Percentiles rank a stretch among this genome's conserved stretches.
Conservation (phyloP, 2,888 invertebrate genomes). For the Ctena decussata region DNA sequence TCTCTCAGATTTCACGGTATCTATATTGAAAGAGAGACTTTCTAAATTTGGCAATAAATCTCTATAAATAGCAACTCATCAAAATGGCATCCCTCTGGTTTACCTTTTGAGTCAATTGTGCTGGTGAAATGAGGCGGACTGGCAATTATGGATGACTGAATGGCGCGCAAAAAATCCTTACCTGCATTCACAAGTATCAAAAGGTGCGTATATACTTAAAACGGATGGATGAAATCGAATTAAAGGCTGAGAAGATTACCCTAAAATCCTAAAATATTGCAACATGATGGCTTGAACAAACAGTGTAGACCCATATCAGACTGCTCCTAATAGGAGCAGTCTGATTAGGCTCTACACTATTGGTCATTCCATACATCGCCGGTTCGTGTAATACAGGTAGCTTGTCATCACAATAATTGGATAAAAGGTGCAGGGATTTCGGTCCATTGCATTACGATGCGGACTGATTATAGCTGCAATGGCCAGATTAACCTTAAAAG, state of each 20-base stretch:
- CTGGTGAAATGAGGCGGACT: not conserved
- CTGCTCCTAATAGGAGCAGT: too few species aligned
- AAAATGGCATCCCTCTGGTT: not conserved
- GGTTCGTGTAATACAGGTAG: too few species aligned
- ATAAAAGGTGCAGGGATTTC: too few species aligned
- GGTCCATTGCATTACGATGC: too few species aligned
- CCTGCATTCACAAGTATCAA: not conserved
- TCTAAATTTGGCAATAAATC: not conserved
- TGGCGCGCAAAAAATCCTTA: not conserved
- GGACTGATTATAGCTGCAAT: not conserved
- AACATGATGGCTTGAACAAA: too few species aligned
- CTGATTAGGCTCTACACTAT: too few species aligned
- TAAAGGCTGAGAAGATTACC: too few species aligned
- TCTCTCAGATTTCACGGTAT: too few species aligned
- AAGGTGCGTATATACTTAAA: not conserved
- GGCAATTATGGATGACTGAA: not conserved
- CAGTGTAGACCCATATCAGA: too few species aligned
- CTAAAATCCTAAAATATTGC: too few species aligned
- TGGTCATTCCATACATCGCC: too few species aligned
- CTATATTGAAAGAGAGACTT: not conserved
- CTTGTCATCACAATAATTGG: too few species aligned
- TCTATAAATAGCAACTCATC: not conserved
- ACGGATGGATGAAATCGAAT: not conserved
- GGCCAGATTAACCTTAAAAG: not conserved
- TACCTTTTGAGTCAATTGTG: not conserved